Evolutionary conservation across 2,113 vertebrate species (phyloP).

Genomic region (Ctenomys sociabilis): DNA sequence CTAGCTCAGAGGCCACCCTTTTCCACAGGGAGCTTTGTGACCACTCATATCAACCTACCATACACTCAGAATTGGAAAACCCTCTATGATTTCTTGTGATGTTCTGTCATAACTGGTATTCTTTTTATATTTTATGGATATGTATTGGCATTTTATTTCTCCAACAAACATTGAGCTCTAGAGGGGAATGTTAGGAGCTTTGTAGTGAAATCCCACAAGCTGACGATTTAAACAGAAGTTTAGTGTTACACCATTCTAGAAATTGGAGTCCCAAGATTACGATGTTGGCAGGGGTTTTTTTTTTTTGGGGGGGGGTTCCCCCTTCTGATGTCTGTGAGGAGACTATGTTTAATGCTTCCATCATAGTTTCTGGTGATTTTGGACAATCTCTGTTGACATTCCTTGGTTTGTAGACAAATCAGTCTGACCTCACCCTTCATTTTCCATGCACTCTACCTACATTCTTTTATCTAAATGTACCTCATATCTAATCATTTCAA

Average conservation of each 20-base stretch:
- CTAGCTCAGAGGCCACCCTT: background rate
- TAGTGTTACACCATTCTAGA: rapidly evolving
- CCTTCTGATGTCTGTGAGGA: too few relatives aligned
- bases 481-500: background rate
- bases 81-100: rapidly evolving
- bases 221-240: background rate
- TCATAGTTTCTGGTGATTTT: background rate
- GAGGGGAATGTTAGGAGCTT: background rate
- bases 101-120: background rate
- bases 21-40: background rate
- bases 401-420: background rate
- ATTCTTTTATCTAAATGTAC: background rate
- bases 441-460: rapidly evolving
- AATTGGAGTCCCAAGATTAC: background rate
- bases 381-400: too few relatives aligned
- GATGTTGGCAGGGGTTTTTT: rapidly evolving
- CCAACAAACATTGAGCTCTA: background rate
- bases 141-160: background rate
- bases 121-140: background rate
- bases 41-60: too few relatives aligned
- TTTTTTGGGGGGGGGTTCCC: too few relatives aligned
- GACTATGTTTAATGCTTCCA: rapidly evolving
- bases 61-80: background rate
- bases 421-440: background rate
- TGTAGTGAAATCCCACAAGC: background rate